These are phyloP conservation scores for Gandaritis pyraliata DNA, from an alignment of 2,888 invertebrate genomes.

Conservation along the genomic window DNA sequence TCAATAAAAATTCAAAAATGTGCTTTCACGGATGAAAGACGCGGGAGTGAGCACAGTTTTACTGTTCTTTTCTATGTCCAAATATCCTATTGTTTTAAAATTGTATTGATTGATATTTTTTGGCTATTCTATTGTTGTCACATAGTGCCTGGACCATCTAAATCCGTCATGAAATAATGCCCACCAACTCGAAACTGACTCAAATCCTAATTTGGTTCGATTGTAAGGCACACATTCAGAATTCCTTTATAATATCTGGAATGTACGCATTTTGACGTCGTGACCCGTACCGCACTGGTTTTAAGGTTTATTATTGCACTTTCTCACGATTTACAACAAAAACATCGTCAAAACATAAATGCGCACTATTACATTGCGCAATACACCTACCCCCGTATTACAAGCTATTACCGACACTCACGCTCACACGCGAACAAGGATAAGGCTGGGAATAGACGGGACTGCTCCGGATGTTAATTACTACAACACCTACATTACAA, in stretches of 20 bases:
- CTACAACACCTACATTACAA: no score
- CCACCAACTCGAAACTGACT: no score
- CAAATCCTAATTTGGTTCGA: background rate
- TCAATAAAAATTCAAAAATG: no score
- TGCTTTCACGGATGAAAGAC: no score
- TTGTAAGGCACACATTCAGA: background rate
- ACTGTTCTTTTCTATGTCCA: no score
- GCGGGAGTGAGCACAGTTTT: no score
- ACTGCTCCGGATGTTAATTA: no score
- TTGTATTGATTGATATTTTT: no score
- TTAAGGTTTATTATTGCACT: slow-evolving; percentile 11
- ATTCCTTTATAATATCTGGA: slow-evolving; percentile 1
- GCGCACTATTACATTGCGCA: slow-evolving; percentile 23
- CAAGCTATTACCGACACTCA: slow-evolving; percentile 23
- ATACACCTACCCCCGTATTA: slow-evolving; percentile 24
- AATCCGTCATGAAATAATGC: no score
- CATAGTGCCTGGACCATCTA: no score
- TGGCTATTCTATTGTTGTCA: no score
- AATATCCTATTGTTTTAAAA: no score
- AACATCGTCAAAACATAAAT: slow-evolving; percentile 23
- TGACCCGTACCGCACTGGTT: slow-evolving; percentile 4
- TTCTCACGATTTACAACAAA: slow-evolving; percentile 20
- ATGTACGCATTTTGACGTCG: slow-evolving; percentile 3
- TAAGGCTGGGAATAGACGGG: slow-evolving; percentile 25
- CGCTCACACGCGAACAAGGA: slow-evolving; percentile 23